Evolutionary conservation across 2,113 vertebrate genomes (phyloP).

Genomic region (Sander vitreus): DNA sequence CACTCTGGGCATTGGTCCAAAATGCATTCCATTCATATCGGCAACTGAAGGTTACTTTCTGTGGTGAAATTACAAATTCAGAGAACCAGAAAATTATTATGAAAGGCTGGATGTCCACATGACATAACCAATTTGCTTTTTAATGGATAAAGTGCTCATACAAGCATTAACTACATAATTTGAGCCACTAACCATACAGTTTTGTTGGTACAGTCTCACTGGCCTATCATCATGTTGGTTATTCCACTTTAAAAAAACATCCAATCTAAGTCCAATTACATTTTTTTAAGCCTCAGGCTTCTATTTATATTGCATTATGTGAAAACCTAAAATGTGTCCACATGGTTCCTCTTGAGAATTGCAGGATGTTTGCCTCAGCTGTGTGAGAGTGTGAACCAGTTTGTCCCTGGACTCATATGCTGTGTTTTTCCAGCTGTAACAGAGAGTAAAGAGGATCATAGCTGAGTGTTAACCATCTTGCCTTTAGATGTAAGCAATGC

Average conservation of each 20-base stretch:
- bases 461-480: conserved; percentile 34
- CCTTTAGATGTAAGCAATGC: conserved; percentile 43
- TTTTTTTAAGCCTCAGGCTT: conserved; percentile 23
- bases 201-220: conserved; percentile 18
- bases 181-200: conserved; percentile 6
- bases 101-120: conserved; percentile 34
- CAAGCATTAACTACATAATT: conserved; percentile 35
- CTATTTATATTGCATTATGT: conserved; percentile 54
- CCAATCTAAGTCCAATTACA: conserved; percentile 24
- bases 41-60: conserved; percentile 55
- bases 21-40: conserved; percentile 75
- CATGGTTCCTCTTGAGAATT: conserved; percentile 42
- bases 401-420: conserved; percentile 37
- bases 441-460: conserved; percentile 47
- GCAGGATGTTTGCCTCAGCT: conserved; percentile 66
- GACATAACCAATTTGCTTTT: conserved; percentile 40
- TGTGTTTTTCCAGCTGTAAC: conserved; percentile 79
- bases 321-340: conserved; percentile 50
- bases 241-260: conserved; percentile 27
- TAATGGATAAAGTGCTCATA: conserved; percentile 29
- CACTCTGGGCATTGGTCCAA: conserved; percentile 63
- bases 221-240: conserved; percentile 18
- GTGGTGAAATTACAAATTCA: conserved; percentile 51
- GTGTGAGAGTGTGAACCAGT: conserved; percentile 43
- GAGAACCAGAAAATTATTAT: conserved; percentile 39